These are phyloP conservation scores for Eurystomus gularis DNA, from an alignment of 2,113 vertebrate species.

Conservation along the genomic window DNA sequence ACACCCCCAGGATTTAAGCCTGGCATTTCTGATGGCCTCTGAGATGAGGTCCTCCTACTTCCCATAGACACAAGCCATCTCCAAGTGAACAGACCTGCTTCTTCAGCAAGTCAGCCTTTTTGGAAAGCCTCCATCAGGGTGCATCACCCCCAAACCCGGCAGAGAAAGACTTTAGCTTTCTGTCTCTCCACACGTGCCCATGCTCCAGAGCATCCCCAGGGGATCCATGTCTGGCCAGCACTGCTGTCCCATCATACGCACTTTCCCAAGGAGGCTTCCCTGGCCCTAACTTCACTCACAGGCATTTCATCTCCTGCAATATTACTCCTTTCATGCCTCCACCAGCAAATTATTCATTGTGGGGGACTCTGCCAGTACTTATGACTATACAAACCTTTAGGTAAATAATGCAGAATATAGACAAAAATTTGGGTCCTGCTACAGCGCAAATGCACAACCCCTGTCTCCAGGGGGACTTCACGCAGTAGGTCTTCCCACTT, in stretches of 20 bases:
- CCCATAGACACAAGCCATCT: background rate
- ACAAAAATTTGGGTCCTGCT: background rate
- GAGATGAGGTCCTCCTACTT: background rate
- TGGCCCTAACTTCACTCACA: background rate
- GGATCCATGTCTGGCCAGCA: background rate
- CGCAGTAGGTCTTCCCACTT: background rate
- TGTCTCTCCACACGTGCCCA: background rate
- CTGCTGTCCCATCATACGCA: background rate
- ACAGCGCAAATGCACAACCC: background rate
- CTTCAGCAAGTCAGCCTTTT: background rate
- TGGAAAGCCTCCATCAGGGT: background rate
- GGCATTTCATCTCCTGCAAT: background rate
- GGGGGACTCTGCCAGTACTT: background rate
- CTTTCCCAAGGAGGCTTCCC: background rate
- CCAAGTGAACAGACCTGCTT: background rate
- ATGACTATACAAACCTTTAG: background rate
- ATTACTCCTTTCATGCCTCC: background rate
- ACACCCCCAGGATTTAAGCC: background rate
- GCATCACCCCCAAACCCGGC: background rate
- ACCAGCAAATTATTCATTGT: background rate
- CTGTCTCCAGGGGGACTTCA: background rate
- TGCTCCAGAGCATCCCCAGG: background rate
- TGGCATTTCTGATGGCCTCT: background rate
- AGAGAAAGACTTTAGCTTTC: background rate
- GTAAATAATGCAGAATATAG: background rate